phyloP scores from a whole-genome alignment of 2,888 invertebrate species.

The Camponotus fellah region DNA sequence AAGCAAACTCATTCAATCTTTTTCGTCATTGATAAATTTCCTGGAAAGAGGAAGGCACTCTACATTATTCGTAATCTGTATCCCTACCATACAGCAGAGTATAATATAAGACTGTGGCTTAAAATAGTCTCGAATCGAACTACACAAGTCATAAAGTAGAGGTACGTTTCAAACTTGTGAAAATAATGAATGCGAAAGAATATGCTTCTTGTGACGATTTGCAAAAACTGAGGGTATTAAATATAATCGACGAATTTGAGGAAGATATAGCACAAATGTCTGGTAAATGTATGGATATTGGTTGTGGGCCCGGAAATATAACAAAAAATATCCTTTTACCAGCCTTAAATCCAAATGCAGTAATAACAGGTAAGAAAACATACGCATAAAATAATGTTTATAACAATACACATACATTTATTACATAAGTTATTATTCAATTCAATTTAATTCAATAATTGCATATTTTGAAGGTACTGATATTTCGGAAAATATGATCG shows the following conservation, averaged over 20 bases:
- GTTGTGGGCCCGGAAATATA: slow-evolving; percentile 89
- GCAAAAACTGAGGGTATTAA: background rate
- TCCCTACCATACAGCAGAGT: too few species aligned
- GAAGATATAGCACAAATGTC: slow-evolving; percentile 62
- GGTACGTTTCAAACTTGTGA: background rate
- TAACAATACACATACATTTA: too few species aligned
- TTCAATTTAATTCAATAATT: background rate
- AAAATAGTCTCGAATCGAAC: too few species aligned
- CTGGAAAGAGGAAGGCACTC: too few species aligned
- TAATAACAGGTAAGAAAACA: slow-evolving; percentile 80
- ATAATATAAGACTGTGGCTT: too few species aligned
- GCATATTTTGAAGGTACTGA: slow-evolving; percentile 88
- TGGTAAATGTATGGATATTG: slow-evolving; percentile 88
- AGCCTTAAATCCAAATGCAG: slow-evolving; percentile 87
- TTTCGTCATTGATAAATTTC: too few species aligned
- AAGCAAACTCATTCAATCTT: too few species aligned
- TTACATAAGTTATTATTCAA: background rate
- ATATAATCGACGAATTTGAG: background rate
- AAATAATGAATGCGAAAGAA: background rate
- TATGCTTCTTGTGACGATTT: background rate
- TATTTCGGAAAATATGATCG: slow-evolving; percentile 89
- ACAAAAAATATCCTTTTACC: slow-evolving; percentile 89
- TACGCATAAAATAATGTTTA: too few species aligned
- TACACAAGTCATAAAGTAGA: too few species aligned
- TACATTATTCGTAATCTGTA: too few species aligned